Base-by-base conservation (phyloP, 2,797 vertebrate genomes). In the Taenioides sp. region DNA sequence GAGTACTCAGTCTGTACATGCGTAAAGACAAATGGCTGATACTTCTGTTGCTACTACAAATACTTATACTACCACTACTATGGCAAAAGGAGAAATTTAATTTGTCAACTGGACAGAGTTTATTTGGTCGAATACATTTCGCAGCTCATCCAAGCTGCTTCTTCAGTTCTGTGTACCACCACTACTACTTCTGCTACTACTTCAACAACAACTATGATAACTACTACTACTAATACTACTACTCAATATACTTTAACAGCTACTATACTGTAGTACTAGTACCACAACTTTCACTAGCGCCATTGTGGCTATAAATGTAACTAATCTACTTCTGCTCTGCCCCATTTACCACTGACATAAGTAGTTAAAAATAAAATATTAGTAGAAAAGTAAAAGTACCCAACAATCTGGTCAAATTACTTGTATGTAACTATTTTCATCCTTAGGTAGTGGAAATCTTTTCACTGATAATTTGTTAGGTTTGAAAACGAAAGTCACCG, bases 401-500 rank as follows among this genome's bases (percentile, higher is more conserved):
- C 9, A 47, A 54, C 22, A 59, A 10, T 28, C 25, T 59, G 25
- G 57, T 17, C 6, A 2, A 59, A 59, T 58, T 27, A 59, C 14
- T 27, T 16, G 1, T 3, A 57, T 57, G 9, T 58, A 14, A 34
- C 28, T n/a, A 37, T 3, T 62, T 11, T 31, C 28, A 20, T 62
- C 3, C 23, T 23, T n/a, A 31, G 50, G 66, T 55, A 65, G 58
- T 70, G 55, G 66, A 0, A n/a, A 27, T 66, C 9, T 66, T 1
- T 66, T 58, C 67, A n/a, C 52, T 47, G 85, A 77, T 12, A 86
- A 72, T 22, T 60, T 65, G 25, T 18, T 47, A 66, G 59, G 11
- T 20, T 76, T 70, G 71, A 79, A 83, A 59, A 69, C 73, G 62
- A 81, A 78, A 86, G 81, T 76, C 74, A 72, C 84, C 87, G 82